A percentile compares a stretch with the other conserved stretches of the same genome.
These are phyloP conservation scores for Lithobates pipiens DNA, from an alignment of 2,797 vertebrate genomes.

Conservation along the genomic window DNA sequence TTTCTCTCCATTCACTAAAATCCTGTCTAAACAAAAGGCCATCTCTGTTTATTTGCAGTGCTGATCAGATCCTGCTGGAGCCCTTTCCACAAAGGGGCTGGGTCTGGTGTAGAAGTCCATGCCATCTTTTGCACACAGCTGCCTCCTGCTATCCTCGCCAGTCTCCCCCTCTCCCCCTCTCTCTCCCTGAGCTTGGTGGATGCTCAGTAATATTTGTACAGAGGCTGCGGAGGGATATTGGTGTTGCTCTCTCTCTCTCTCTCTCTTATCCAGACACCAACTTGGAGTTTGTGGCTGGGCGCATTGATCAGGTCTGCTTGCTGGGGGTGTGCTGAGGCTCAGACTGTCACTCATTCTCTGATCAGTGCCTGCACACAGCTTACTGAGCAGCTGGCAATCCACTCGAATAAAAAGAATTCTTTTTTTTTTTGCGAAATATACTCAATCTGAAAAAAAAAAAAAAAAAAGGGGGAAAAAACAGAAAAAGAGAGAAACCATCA, in stretches of 20 bases:
- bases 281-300: constrained; percentile 70
- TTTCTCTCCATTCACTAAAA: neutral
- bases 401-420: constrained; percentile 24
- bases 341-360: constrained; percentile 89
- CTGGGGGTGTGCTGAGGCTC: constrained; percentile 83
- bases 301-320: constrained; percentile 83
- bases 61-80: neutral
- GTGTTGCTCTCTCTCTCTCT: constrained; percentile 51
- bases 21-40: neutral
- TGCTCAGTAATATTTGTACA: constrained; percentile 75
- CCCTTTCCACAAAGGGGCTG: neutral
- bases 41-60: too few relatives aligned
- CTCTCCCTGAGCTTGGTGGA: constrained; percentile 62
- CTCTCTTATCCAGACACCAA: constrained; percentile 65
- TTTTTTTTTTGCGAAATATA: constrained; percentile 44
- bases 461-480: constrained; percentile 49
- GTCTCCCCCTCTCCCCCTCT: constrained; percentile 54
- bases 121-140: constrained; percentile 70
- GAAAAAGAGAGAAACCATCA: constrained; percentile 41
- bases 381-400: constrained; percentile 75
- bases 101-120: constrained; percentile 58
- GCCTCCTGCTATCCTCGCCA: constrained; percentile 62
- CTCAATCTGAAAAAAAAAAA: constrained; percentile 65
- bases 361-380: constrained; percentile 80
- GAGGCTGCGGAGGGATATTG: constrained; percentile 78